A percentile compares a stretch with the other conserved stretches of the same genome.
Conservation (phyloP, 2,888 invertebrate genomes). For the Stenoptilia bipunctidactyla region DNA sequence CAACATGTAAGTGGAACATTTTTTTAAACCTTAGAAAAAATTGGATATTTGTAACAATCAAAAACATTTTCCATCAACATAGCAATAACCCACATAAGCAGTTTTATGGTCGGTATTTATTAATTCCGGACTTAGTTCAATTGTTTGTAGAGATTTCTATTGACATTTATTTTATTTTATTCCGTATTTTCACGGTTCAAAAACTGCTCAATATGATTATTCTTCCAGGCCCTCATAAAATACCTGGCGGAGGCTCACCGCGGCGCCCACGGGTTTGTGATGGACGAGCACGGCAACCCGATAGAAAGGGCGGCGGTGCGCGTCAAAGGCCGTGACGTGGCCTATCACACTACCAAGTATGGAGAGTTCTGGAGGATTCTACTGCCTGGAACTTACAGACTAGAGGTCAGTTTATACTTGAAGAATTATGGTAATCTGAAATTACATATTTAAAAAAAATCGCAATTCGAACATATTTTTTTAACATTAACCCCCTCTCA, state of each 20-base stretch:
- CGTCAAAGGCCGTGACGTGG: conserved; percentile 85
- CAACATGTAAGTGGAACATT: conserved; percentile 74
- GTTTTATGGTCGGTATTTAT: background rate
- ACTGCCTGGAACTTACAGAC: conserved; percentile 86
- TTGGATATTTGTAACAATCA: too few relatives aligned
- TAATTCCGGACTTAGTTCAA: background rate
- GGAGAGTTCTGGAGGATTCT: conserved; percentile 97
- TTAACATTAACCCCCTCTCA: too few relatives aligned
- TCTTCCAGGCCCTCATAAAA: conserved; percentile 80
- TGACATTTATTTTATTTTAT: too few relatives aligned
- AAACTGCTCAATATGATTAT: too few relatives aligned
- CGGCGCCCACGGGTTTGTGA: conserved; percentile 90
- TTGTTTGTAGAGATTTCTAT: too few relatives aligned
- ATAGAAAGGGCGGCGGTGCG: conserved; percentile 84
- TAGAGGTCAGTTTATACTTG: conserved; percentile 84
- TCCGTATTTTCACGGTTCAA: too few relatives aligned
- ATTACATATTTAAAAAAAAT: too few relatives aligned
- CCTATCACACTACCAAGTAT: conserved; percentile 87
- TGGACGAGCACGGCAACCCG: conserved; percentile 82
- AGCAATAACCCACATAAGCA: background rate
- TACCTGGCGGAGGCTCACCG: conserved; percentile 89
- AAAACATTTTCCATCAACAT: background rate
- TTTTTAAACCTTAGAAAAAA: too few relatives aligned
- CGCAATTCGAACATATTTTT: too few relatives aligned
- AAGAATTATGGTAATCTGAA: too few relatives aligned